phyloP scores from a whole-genome alignment of 1,140 invertebrate species.

The Battus philenor region DNA sequence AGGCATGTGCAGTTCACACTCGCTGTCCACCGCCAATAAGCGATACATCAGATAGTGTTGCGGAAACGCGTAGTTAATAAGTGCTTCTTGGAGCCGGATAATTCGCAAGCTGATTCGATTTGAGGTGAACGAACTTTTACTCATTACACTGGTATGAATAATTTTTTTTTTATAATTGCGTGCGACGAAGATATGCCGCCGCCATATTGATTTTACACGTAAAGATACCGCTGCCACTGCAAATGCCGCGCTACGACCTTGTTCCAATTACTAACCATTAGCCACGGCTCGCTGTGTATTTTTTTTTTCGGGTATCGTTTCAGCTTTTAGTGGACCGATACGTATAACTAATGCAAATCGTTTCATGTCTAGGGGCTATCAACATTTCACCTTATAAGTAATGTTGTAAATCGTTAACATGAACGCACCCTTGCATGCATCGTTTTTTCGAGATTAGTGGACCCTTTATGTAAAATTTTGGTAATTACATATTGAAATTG shows the following conservation, averaged over 20 bases:
- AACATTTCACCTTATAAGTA: background rate
- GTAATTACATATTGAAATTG: too few relatives aligned
- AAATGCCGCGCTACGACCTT: conserved; percentile 50
- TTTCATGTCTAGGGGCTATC: conserved; percentile 16
- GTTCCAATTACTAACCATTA: conserved; percentile 57
- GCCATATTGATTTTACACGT: conserved; percentile 59
- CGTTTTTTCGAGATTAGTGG: background rate
- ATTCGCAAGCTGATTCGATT: conserved; percentile 58
- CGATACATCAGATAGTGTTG: conserved; percentile 28
- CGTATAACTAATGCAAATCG: conserved; percentile 23
- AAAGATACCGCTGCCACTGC: conserved; percentile 44
- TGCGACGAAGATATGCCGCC: conserved; percentile 29
- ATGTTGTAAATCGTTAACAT: background rate
- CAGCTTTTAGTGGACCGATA: conserved; percentile 18
- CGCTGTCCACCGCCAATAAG: conserved; percentile 36
- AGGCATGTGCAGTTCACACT: conserved; percentile 40
- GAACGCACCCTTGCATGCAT: background rate
- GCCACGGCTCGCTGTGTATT: conserved; percentile 29
- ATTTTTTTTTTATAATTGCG: conserved; percentile 30
- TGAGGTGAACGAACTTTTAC: conserved; percentile 40
- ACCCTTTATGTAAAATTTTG: background rate
- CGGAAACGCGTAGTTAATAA: conserved; percentile 20
- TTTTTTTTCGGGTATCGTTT: conserved; percentile 37
- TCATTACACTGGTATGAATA: conserved; percentile 26
- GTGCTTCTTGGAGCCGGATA: conserved; percentile 10